Evolutionary conservation across 2,113 vertebrate genomes (phyloP).

Genomic region (Coptodon rendalli): DNA sequence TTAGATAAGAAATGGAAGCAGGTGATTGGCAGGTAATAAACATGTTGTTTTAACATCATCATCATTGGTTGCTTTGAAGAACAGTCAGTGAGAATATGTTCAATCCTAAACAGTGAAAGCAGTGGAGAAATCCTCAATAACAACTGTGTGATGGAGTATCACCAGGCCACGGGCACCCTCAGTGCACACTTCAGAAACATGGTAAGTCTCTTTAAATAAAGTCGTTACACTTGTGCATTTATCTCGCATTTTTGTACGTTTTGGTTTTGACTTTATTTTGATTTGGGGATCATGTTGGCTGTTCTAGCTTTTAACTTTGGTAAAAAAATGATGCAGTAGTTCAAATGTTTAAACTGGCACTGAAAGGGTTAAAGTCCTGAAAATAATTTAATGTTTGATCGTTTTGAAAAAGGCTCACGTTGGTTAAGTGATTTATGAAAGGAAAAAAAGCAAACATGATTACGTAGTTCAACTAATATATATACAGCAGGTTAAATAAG

Average conservation of each 20-base stretch:
- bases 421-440: background rate
- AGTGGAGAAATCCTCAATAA: slow-evolving; percentile 94
- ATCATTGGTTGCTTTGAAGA: background rate
- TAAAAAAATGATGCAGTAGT: background rate
- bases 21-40: background rate
- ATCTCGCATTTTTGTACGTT: background rate
- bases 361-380: background rate
- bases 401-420: background rate
- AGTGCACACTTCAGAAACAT: slow-evolving; percentile 94
- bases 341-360: background rate
- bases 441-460: background rate
- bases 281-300: background rate
- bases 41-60: background rate
- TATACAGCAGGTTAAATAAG: background rate
- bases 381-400: background rate
- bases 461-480: background rate
- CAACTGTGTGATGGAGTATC: slow-evolving; percentile 94
- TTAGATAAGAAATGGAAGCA: background rate
- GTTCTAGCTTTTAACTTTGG: background rate
- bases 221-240: rapidly evolving
- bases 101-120: slow-evolving; percentile 70
- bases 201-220: slow-evolving; percentile 64
- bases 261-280: background rate
- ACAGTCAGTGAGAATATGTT: background rate
- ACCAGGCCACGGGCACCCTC: slow-evolving; percentile 86